phyloP scores from a whole-genome alignment of 1,140 invertebrate genomes.

The Zaprionus ornatus region DNA sequence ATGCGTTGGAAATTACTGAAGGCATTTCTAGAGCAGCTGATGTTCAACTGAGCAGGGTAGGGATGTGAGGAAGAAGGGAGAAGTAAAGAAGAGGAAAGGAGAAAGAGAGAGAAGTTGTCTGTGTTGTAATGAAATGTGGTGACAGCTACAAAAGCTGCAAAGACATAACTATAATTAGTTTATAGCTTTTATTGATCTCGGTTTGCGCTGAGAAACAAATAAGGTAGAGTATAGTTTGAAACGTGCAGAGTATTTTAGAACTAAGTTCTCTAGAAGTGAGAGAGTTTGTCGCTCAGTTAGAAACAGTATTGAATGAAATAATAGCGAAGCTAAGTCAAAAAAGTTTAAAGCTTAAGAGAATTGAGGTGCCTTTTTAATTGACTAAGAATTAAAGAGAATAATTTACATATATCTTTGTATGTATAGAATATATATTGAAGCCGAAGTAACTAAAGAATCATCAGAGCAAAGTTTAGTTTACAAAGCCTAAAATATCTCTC shows the following conservation, averaged over 20 bases:
- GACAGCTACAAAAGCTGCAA: not conserved
- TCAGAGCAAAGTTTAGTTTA: not conserved
- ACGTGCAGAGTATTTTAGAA: not conserved
- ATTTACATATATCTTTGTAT: no score
- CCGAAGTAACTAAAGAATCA: not conserved
- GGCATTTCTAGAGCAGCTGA: constrained; percentile 7
- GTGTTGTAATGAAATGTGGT: no score
- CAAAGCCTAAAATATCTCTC: not conserved
- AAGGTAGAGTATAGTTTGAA: not conserved
- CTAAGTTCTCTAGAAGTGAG: no score
- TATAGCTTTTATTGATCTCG: not conserved
- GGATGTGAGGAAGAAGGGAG: not conserved
- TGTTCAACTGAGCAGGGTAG: not conserved
- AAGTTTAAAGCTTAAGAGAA: no score
- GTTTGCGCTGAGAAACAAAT: no score
- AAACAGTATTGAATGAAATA: no score
- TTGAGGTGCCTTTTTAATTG: no score
- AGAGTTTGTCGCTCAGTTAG: no score
- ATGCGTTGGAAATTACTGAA: constrained; percentile 8
- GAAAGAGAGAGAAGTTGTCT: not conserved
- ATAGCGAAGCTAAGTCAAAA: no score
- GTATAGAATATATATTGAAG: no score
- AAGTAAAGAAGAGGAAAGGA: not conserved
- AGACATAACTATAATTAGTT: not conserved
- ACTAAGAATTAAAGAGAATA: no score